Percentiles rank a stretch among this genome's conserved stretches.
Conservation (phyloP, 2,888 invertebrate genomes). For the Zhengitettix transpicula region DNA sequence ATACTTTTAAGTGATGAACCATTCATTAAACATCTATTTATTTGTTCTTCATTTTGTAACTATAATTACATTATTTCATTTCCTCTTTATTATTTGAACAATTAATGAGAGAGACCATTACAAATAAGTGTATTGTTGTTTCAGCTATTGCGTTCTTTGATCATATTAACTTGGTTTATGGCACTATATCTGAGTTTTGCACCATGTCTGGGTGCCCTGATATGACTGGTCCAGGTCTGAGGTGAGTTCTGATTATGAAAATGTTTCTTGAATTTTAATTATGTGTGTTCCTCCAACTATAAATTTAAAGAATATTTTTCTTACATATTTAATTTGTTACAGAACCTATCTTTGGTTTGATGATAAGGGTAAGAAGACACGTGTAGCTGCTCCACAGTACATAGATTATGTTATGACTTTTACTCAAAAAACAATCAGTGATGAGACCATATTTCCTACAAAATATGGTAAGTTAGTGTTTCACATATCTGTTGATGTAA, state of each 20-base stretch:
- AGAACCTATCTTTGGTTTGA: constrained; percentile 97
- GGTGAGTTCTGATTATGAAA: constrained; percentile 35
- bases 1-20: too few species aligned
- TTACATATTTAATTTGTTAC: constrained; percentile 18
- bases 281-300: too few species aligned
- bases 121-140: constrained; percentile 19
- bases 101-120: background rate
- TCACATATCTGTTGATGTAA: too few species aligned
- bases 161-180: constrained; percentile 96
- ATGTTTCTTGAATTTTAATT: too few species aligned
- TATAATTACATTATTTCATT: background rate
- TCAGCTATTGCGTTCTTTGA: constrained; percentile 93
- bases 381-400: constrained; percentile 94
- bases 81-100: background rate
- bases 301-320: too few species aligned
- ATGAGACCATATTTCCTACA: constrained; percentile 93
- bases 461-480: constrained; percentile 76
- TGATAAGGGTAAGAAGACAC: constrained; percentile 95
- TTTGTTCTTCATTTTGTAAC: background rate
- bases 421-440: constrained; percentile 91
- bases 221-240: constrained; percentile 91
- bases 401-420: constrained; percentile 98
- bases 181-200: constrained; percentile 97
- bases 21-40: background rate
- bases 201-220: constrained; percentile 88